Conservation (phyloP, 2,888 invertebrate genomes). For the Malacosoma neustria region DNA sequence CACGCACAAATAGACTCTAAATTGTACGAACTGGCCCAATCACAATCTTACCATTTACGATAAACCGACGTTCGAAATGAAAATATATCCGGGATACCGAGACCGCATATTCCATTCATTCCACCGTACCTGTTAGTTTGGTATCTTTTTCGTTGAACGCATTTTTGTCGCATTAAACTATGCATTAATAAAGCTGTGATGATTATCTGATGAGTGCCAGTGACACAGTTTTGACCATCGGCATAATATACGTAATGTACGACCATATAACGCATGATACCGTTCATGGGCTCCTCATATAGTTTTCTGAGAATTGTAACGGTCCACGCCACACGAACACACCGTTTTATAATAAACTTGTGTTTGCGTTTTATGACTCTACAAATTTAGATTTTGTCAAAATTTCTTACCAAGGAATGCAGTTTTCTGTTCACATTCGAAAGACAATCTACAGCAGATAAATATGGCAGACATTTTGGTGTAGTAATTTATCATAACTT, state of each 20-base stretch:
- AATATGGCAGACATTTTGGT: slow-evolving; percentile 1
- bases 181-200: slow-evolving; percentile 41
- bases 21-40: slow-evolving; percentile 32
- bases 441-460: slow-evolving; percentile 1
- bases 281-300: slow-evolving; percentile 44
- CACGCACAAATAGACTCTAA: slow-evolving; percentile 30
- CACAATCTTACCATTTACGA: slow-evolving; percentile 36
- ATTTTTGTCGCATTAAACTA: slow-evolving; percentile 37
- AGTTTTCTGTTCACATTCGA: slow-evolving; percentile 16
- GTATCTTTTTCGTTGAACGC: slow-evolving; percentile 9
- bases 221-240: slow-evolving; percentile 46
- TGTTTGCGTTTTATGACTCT: slow-evolving; percentile 38
- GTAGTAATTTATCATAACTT: slow-evolving; percentile 5
- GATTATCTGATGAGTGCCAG: slow-evolving; percentile 41
- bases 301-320: slow-evolving; percentile 55
- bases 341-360: slow-evolving; percentile 46
- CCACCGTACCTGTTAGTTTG: slow-evolving; percentile 20
- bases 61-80: slow-evolving; percentile 32
- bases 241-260: slow-evolving; percentile 54
- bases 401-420: slow-evolving; percentile 23
- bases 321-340: slow-evolving; percentile 36
- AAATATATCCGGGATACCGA: slow-evolving; percentile 28
- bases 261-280: slow-evolving; percentile 36
- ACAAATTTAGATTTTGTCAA: slow-evolving; percentile 41
- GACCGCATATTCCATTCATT: slow-evolving; percentile 28